Evolutionary conservation across 2,888 invertebrate genomes (phyloP).

Genomic region (Chloromyia formosa): DNA sequence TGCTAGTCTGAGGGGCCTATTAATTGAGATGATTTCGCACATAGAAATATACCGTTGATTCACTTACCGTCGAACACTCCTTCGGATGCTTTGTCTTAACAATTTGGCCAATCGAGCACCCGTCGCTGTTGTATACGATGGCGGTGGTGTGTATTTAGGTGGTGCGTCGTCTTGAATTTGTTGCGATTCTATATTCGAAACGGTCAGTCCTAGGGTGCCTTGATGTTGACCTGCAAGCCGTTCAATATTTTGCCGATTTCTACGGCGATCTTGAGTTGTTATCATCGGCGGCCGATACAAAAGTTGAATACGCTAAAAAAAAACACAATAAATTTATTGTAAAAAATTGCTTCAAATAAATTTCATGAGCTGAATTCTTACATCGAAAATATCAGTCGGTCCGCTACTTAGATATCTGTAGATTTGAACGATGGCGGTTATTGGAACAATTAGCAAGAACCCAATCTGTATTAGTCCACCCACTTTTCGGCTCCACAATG

Average conservation of each 20-base stretch:
- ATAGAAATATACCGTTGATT: too few species aligned
- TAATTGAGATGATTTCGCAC: too few species aligned
- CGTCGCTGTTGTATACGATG: constrained; percentile 91
- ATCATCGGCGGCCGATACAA: constrained; percentile 79
- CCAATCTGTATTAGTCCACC: constrained; percentile 81
- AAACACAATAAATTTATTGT: constrained; percentile 29
- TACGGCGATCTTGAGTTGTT: constrained; percentile 56
- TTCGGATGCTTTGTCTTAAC: constrained; percentile 77
- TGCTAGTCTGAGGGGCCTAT: too few species aligned
- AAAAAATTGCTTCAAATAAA: not conserved
- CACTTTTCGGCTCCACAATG: constrained; percentile 80
- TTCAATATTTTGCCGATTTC: constrained; percentile 51
- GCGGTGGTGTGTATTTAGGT: constrained; percentile 93
- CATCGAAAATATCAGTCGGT: constrained; percentile 87
- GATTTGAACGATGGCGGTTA: constrained; percentile 68
- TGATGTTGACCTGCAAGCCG: constrained; percentile 52
- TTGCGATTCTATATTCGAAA: constrained; percentile 52
- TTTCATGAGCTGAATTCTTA: constrained; percentile 64
- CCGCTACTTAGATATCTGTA: constrained; percentile 82
- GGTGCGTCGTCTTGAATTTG: constrained; percentile 75
- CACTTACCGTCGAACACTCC: constrained; percentile 75
- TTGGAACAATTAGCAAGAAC: constrained; percentile 76
- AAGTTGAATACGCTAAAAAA: constrained; percentile 79
- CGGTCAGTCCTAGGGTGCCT: constrained; percentile 27
- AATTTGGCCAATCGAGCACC: constrained; percentile 82